phyloP scores from a whole-genome alignment of 2,888 invertebrate species.

The Alsophila aescularia region DNA sequence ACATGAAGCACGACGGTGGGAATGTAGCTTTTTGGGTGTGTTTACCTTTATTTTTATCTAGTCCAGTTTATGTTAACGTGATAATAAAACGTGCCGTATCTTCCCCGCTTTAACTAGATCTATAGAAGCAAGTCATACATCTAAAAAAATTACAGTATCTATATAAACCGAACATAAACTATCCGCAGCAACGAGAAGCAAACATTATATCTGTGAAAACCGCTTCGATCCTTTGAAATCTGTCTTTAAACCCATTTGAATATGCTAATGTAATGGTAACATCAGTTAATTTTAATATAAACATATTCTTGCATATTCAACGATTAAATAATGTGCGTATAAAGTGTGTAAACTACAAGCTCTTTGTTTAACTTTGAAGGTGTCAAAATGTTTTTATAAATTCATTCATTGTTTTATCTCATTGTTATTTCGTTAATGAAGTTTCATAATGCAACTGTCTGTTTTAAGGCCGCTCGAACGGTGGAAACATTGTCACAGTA shows the following conservation, averaged over 20 bases:
- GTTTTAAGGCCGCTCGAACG: no score
- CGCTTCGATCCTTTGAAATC: constrained; percentile 22
- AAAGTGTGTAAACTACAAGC: constrained; percentile 11
- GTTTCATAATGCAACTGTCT: no score
- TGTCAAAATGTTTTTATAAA: constrained; percentile 8
- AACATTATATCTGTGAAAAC: constrained; percentile 29
- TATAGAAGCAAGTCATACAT: not conserved
- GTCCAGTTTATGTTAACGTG: no score
- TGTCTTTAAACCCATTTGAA: constrained; percentile 30
- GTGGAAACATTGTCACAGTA: no score
- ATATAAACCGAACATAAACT: not conserved
- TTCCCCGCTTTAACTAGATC: no score
- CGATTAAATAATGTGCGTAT: constrained; percentile 16
- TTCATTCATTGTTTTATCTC: constrained; percentile 18
- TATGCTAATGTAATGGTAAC: constrained; percentile 35
- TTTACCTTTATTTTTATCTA: no score
- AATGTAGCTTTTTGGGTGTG: no score
- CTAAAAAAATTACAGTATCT: not conserved
- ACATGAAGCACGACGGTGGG: no score
- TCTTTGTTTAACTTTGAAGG: constrained; percentile 10
- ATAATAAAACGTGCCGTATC: no score
- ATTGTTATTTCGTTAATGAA: constrained; percentile 11
- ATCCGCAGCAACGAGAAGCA: constrained; percentile 1
- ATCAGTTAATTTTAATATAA: constrained; percentile 35
- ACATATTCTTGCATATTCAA: constrained; percentile 35